Percentiles rank a stretch among this genome's conserved stretches.
Conservation (phyloP, 2,888 invertebrate species). For the Clistopyga incitator region DNA sequence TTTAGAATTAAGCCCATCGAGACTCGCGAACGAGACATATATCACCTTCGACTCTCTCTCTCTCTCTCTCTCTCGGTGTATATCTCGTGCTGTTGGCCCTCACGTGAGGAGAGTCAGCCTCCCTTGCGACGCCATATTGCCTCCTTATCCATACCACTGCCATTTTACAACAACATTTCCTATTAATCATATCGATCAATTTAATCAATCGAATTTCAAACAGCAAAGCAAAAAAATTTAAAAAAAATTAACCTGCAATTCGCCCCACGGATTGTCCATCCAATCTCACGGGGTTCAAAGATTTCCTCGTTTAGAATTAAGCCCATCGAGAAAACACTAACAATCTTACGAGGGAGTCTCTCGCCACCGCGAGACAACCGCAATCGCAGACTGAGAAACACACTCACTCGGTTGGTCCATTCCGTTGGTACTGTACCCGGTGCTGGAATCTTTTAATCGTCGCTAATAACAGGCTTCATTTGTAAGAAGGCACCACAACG, state of each 20-base stretch:
- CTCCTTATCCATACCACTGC: constrained; percentile 67
- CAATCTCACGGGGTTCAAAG: constrained; percentile 56
- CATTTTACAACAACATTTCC: constrained; percentile 50
- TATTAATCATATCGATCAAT: too few relatives aligned
- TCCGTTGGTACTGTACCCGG: constrained; percentile 22
- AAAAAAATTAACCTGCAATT: too few relatives aligned
- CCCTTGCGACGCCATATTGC: constrained; percentile 77
- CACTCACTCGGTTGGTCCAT: constrained; percentile 31
- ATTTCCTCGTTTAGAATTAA: too few relatives aligned
- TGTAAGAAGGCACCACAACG: constrained; percentile 72
- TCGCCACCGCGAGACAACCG: constrained; percentile 38
- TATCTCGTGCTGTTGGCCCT: constrained; percentile 47
- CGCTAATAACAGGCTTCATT: constrained; percentile 81
- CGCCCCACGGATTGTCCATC: too few relatives aligned
- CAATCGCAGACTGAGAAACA: constrained; percentile 38
- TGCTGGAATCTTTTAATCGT: constrained; percentile 83
- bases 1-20: too few relatives aligned
- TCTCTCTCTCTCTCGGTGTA: constrained; percentile 51
- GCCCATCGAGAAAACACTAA: constrained; percentile 78
- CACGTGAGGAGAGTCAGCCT: constrained; percentile 53
- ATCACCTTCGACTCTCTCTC: constrained; percentile 81
- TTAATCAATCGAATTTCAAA: too few relatives aligned
- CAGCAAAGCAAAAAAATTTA: too few relatives aligned
- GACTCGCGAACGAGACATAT: constrained; percentile 76
- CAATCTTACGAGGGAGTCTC: background rate